Base-by-base conservation (phyloP, 2,888 invertebrate species). In the Eupithecia vulgata region DNA sequence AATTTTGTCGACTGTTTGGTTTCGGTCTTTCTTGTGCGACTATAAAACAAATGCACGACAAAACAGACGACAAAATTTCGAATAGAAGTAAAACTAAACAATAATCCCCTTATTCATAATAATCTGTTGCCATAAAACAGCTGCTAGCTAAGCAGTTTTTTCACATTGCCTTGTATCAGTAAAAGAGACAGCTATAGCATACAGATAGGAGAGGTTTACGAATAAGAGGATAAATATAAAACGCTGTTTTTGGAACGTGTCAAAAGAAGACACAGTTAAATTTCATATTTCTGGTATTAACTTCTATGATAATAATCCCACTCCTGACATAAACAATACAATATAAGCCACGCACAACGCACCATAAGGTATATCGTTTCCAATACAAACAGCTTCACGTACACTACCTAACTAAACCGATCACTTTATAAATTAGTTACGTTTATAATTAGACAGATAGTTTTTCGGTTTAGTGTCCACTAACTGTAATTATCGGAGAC, bases 401-500 rank as follows among this genome's bases (percentile, higher is more conserved):
- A 3, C 21, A 52, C 1, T n/a, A 52, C 10, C 48, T 52, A 52
- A 21, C 48, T 52, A 52, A 52, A 52, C 48, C 48, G 48, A 21
- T 21, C 10, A 21, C 52, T 45, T 52, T 57, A 25, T 25, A 2
- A 57, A 57, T 57, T 57, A 57, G 57, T 57, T 57, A n/a, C 48
- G 48, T 3, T 48, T 48, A 25, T 25, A 57, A 12, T 57, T 12
- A 57, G 5, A 25, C 21, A 57, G 21, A 25, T 25, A 12, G 30
- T 30, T 30, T 4, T 5, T 57, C 57, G 57, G 25, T 57, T 57
- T 1, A 21, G 57, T 25, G 57, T 57, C 57, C 48, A 52, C 12
- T 25, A 25, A 25, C 57, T 57, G 78, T 83, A 85, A 17, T 52
- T 59, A 34, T 34, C 34, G 8, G 59, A 30, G 17, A 52, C 25